phyloP scores from a whole-genome alignment of 2,113 vertebrate genomes.

The Alosa alosa region DNA sequence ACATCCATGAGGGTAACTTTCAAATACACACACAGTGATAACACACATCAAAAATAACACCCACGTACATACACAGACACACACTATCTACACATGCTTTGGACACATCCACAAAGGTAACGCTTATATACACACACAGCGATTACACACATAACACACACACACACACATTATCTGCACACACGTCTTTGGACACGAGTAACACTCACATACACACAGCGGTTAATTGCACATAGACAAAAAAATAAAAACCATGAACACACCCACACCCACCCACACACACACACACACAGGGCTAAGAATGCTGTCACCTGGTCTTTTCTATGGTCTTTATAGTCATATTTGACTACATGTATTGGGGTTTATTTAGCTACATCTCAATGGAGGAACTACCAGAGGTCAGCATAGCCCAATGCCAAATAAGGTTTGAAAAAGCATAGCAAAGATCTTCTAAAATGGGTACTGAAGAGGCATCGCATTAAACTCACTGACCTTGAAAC shows the following conservation, averaged over 20 bases:
- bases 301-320: not conserved
- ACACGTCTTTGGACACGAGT: not conserved
- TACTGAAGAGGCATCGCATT: not conserved
- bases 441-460: not conserved
- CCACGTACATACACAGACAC: not conserved
- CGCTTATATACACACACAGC: not conserved
- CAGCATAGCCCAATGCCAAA: too few relatives aligned
- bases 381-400: too few relatives aligned
- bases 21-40: not conserved
- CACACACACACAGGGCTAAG: not conserved
- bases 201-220: not conserved
- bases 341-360: too few relatives aligned
- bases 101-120: constrained; percentile 82
- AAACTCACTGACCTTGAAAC: not conserved
- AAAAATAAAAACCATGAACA: not conserved
- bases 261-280: not conserved
- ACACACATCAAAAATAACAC: not conserved
- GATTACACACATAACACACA: not conserved
- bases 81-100: constrained; percentile 78
- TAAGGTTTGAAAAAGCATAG: too few relatives aligned
- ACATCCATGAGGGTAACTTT: constrained; percentile 89
- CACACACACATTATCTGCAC: not conserved
- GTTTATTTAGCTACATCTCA: too few relatives aligned
- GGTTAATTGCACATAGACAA: too few relatives aligned
- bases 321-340: too few relatives aligned